Percentiles rank a stretch among this genome's conserved stretches.
These are phyloP conservation scores for Hylaeus volcanicus DNA, from an alignment of 1,140 invertebrate species.

Conservation along the genomic window DNA sequence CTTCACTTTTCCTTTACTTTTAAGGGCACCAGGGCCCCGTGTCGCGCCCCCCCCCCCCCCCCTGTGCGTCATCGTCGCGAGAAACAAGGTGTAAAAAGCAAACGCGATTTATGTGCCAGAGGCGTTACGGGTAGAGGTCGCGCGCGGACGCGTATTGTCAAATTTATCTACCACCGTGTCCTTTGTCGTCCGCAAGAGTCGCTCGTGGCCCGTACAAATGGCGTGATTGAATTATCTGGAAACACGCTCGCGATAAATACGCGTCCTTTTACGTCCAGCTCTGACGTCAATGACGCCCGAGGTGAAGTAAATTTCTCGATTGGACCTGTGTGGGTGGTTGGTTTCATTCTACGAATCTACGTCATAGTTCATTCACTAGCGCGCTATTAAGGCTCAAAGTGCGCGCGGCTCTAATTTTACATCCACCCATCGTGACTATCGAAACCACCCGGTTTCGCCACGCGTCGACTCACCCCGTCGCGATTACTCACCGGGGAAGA, in stretches of 20 bases:
- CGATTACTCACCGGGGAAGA: not conserved
- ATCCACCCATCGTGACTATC: conserved; percentile 1
- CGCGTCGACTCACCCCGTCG: not conserved
- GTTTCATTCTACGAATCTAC: conserved; percentile 31
- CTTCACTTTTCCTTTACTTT: no score
- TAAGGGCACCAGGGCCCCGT: no score
- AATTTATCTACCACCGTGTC: not conserved
- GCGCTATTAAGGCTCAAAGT: conserved; percentile 20
- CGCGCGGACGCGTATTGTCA: not conserved
- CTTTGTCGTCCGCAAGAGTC: not conserved
- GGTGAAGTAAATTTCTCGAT: conserved; percentile 15
- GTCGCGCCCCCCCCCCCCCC: no score
- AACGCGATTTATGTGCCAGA: not conserved
- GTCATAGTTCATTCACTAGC: conserved; percentile 43
- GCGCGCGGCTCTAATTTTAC: conserved; percentile 36
- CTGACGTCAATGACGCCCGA: conserved; percentile 34
- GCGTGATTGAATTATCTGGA: conserved; percentile 7
- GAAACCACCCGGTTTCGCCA: not conserved
- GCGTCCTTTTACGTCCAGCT: conserved; percentile 15
- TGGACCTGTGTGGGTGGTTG: conserved; percentile 2
- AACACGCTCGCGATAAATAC: conserved; percentile 24
- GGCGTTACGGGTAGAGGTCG: not conserved
- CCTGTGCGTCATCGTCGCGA: not conserved
- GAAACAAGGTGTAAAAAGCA: not conserved
- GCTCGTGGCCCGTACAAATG: not conserved